Base-by-base conservation (phyloP, 2,888 invertebrate species). In the Drosophila falleni region DNA sequence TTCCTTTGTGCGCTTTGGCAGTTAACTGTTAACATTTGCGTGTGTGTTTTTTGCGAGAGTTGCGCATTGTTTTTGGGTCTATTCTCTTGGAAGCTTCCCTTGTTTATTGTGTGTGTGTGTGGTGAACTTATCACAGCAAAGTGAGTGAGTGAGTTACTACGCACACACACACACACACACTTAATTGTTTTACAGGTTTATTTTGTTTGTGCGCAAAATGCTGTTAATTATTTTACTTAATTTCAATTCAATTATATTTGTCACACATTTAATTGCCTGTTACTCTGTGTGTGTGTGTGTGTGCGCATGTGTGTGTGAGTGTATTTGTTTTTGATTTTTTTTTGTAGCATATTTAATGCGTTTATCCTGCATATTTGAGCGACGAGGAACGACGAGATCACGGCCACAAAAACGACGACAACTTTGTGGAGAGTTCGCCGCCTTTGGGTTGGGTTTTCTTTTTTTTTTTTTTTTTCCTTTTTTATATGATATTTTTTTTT, bases 341-440 rank as follows among this genome's bases (percentile, higher is more conserved):
- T 23, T 65, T 39, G n/a, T 23, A 66, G 61, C 74, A 68, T 72
- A 66, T 68, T 73, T 64, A 73, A 71, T 71, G 81, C 79, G 67
- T 71, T 74, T 68, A 75, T 73, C 58, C 68, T 81, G 66, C 33
- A 37, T 31, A 41, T 47, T 35, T 19, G 44, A 33, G 49, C 47
- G 65, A 66, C 63, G 47, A 61, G 47, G 47, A 75, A 65, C 70
- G 61, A 80, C 61, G 44, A 65, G 81, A 87, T 87, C 88, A 88
- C 64, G 89, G 83, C 72, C 89, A 81, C 65, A 62, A 62, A 70
- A 61, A 78, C 67, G 73, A 72, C 64, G 39, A 53, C 56, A 47
- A 67, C 78, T 19, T 41, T 49, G 41, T 49, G 42, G 58, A 63
- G 62, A 66, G 71, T 47, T 65, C 29, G 51, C 54, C 53, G 51